Base-by-base conservation (phyloP, 2,888 invertebrate genomes). In the Mechanitis mazaeus region DNA sequence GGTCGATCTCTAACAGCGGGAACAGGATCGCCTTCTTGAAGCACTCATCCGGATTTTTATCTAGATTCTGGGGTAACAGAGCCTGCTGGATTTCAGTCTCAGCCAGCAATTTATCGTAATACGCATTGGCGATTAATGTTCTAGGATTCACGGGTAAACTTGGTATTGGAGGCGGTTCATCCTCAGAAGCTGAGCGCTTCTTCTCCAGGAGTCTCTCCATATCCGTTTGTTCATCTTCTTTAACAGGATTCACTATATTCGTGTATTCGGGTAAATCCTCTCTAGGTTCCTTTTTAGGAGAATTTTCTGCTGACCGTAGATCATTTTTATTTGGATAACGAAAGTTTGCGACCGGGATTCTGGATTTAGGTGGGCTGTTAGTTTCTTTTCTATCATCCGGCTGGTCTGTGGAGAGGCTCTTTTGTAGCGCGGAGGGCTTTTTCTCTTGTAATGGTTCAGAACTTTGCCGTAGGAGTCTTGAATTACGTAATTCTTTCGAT, bases 21-120 rank as follows among this genome's bases (percentile, higher is more conserved):
- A 96, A 95, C 28, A 98, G 85, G 0, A 98, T 89, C 0, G 97
- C 96, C 75, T 95, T 94, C 75, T 96, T 96, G 77, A 98, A 94
- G 60, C 97, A 96, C 74, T 97, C 97, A 74, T 98, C 98, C 0
- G 98, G 97, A 76, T 96, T 95, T 73, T 94, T 93, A 74, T 97
- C 96, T 71, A 96, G 92, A 68, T 95, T 94, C 64, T 95, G 94
- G 0, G 96, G 95, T 45, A 94, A 91, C 45, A 97, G 85, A 0
- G 95, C 95, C 69, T 95, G 94, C 69, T 95, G 94, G 56, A 97
- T 94, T 68, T 96, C 96, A 0, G 95, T 93, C 73, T 96, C 96
- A 0, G 79, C 69, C 54, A 94, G 90, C 28, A 96, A 77, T 78
- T 95, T 94, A 68, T 95, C 95, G 64, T 95, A 94, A 78, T 95